Percentiles rank a stretch among this genome's conserved stretches.
phyloP scores from a whole-genome alignment of 2,113 vertebrate species.

The Cochlearius cochlearius region DNA sequence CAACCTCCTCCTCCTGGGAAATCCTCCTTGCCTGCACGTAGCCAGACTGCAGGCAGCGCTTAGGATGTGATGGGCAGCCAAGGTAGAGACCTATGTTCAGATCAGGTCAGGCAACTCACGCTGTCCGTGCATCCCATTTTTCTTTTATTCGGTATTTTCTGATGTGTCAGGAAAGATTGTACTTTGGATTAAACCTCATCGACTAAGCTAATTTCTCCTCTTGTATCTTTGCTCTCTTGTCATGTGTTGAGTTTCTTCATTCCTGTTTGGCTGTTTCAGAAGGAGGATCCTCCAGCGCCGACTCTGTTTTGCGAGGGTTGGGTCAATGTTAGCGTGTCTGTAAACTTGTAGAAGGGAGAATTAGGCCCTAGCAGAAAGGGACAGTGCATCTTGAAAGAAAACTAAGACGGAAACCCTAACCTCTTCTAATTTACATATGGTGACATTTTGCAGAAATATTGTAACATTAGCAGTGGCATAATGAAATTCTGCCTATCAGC shows the following conservation, averaged over 20 bases:
- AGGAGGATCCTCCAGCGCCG: background rate
- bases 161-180: background rate
- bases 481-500: slow-evolving; percentile 98
- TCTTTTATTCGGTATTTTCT: background rate
- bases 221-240: background rate
- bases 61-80: background rate
- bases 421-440: slow-evolving; percentile 94
- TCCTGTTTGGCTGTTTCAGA: background rate
- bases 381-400: slow-evolving; percentile 85
- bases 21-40: background rate
- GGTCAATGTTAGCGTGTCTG: background rate
- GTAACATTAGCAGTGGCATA: slow-evolving; percentile 93
- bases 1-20: background rate
- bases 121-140: fast-evolving
- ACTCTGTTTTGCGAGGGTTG: background rate
- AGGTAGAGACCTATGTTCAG: background rate
- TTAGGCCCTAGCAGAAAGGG: slow-evolving; percentile 32
- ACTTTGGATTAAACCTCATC: background rate
- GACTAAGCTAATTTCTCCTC: background rate
- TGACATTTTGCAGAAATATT: slow-evolving; percentile 99
- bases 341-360: background rate
- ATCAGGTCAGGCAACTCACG: background rate
- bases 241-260: background rate
- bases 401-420: slow-evolving; percentile 82
- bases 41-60: background rate